These are phyloP conservation scores for Drosophila gunungcola DNA, from an alignment of 1,140 invertebrate species.

Conservation along the genomic window DNA sequence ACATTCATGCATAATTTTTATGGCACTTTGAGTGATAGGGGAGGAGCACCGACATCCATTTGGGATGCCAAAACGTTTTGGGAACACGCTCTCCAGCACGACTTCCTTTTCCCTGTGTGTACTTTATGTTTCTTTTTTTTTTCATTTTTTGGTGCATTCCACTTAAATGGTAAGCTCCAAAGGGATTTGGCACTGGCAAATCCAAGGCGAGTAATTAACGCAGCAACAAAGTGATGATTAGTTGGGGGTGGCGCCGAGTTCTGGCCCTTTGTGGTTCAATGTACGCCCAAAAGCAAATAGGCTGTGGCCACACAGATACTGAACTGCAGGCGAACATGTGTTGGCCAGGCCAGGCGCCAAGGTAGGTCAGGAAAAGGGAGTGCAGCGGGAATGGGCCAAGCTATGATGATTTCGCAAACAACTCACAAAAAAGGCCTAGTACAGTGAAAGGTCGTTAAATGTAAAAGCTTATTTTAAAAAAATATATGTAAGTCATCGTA, in stretches of 20 bases:
- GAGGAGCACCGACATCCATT: conserved; percentile 55
- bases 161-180: conserved; percentile 54
- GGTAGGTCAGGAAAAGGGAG: conserved; percentile 55
- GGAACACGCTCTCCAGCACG: conserved; percentile 53
- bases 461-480: not conserved
- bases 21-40: conserved; percentile 63
- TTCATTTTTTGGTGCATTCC: conserved; percentile 37
- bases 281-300: conserved; percentile 77
- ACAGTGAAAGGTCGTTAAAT: conserved; percentile 10
- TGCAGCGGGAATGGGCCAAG: conserved; percentile 2
- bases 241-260: conserved; percentile 34
- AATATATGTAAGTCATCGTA: too few species aligned
- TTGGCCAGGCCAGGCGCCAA: conserved; percentile 47
- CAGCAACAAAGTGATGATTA: conserved; percentile 77
- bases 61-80: conserved; percentile 81
- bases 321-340: conserved; percentile 5
- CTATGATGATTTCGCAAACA: conserved; percentile 52
- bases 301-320: conserved; percentile 27
- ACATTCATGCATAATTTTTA: conserved; percentile 82
- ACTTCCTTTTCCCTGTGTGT: not conserved
- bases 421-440: conserved; percentile 33
- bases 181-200: conserved; percentile 17
- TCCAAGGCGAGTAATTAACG: conserved; percentile 71
- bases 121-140: not conserved
- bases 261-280: conserved; percentile 60